phyloP scores from a whole-genome alignment of 2,888 invertebrate species.

The Torymus aiolomorphi region DNA sequence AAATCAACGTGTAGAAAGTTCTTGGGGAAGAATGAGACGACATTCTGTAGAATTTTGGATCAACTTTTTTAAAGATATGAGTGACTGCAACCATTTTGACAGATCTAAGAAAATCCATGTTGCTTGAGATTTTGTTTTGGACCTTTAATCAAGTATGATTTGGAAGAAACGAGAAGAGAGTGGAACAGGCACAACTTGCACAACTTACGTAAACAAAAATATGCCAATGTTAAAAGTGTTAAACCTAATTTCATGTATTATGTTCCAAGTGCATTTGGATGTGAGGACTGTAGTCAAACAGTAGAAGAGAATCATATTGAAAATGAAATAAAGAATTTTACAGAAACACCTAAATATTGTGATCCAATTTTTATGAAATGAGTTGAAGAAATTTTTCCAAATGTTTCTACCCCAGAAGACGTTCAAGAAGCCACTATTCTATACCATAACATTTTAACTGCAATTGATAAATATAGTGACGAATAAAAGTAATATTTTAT shows the following conservation, averaged over 20 bases:
- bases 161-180: not conserved
- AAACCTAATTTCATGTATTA: not conserved
- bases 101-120: not conserved
- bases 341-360: no score
- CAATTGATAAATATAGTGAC: no score
- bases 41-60: not conserved
- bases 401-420: no score
- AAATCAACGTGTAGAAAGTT: conserved; percentile 1
- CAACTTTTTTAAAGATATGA: conserved; percentile 10
- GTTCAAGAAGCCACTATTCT: no score
- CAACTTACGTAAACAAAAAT: not conserved
- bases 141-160: not conserved
- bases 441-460: no score
- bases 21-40: no score
- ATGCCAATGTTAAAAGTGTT: not conserved
- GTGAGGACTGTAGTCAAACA: not conserved
- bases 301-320: not conserved
- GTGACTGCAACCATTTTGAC: not conserved
- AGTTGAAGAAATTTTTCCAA: no score
- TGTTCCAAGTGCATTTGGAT: not conserved
- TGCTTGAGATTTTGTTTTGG: conserved; percentile 8
- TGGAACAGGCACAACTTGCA: conserved; percentile 10
- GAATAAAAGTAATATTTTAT: no score
- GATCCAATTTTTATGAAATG: no score
- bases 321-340: not conserved